phyloP scores from a whole-genome alignment of 2,888 invertebrate species.

The Mythimna lalbum region DNA sequence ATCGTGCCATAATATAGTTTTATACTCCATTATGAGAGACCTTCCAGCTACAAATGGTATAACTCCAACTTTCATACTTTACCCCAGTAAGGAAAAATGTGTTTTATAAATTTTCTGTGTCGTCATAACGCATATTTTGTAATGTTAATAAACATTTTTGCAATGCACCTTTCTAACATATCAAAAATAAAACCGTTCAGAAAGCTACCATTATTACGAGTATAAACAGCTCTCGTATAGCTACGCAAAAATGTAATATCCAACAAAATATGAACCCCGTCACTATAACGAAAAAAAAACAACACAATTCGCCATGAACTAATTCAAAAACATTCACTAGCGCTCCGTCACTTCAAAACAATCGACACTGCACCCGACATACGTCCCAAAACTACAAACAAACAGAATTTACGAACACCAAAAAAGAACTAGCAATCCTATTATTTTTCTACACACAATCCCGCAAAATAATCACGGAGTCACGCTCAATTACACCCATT shows the following conservation, averaged over 20 bases:
- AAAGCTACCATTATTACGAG: no score
- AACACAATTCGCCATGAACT: neutral
- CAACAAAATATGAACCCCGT: neutral
- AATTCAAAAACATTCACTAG: constrained; percentile 12
- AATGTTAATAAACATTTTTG: no score
- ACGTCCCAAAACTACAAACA: constrained; percentile 37
- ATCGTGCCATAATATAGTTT: no score
- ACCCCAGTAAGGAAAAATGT: no score
- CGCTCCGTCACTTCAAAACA: constrained; percentile 39
- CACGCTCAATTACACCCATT: constrained; percentile 62
- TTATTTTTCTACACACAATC: constrained; percentile 56
- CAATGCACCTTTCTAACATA: no score
- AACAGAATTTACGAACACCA: constrained; percentile 42
- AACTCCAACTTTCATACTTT: no score
- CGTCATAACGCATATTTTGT: no score
- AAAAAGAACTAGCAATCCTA: constrained; percentile 43
- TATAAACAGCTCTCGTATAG: no score
- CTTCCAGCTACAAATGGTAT: no score
- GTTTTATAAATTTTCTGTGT: no score
- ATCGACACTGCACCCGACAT: constrained; percentile 39
- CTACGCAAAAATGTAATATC: neutral
- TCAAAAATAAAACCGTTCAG: no score
- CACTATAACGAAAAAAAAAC: constrained; percentile 8
- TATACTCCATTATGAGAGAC: no score
- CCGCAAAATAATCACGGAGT: constrained; percentile 55